These are phyloP conservation scores for Tachina fera DNA, from an alignment of 2,888 invertebrate species.

Conservation along the genomic window DNA sequence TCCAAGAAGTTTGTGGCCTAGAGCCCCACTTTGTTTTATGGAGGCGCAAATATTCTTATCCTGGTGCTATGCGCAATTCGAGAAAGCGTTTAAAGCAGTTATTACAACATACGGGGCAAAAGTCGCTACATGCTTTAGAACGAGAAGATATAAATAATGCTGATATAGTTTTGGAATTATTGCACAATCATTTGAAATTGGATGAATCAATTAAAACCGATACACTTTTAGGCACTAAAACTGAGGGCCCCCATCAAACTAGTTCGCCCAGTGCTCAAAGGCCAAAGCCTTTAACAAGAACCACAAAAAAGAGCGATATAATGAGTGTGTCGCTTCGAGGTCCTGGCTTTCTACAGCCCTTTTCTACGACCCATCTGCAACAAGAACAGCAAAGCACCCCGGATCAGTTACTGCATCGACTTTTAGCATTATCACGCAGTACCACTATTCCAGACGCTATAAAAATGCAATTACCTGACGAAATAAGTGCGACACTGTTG, in stretches of 20 bases:
- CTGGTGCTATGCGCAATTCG: constrained; percentile 79
- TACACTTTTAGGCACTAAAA: constrained; percentile 78
- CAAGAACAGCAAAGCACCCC: constrained; percentile 69
- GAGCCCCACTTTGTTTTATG: constrained; percentile 91
- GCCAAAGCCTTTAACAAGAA: constrained; percentile 68
- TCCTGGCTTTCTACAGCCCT: constrained; percentile 72
- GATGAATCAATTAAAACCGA: constrained; percentile 78
- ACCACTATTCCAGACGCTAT: constrained; percentile 64
- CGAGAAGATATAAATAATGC: constrained; percentile 73
- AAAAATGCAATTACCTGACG: constrained; percentile 84
- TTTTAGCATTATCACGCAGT: constrained; percentile 74
- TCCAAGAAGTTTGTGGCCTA: constrained; percentile 90
- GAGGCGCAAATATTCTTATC: constrained; percentile 91
- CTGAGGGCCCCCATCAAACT: constrained; percentile 79
- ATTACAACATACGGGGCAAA: constrained; percentile 72
- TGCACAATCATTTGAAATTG: constrained; percentile 77
- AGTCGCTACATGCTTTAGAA: constrained; percentile 61
- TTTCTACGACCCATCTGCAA: constrained; percentile 53
- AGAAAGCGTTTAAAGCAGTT: constrained; percentile 76
- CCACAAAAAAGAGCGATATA: background rate
- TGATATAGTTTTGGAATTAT: constrained; percentile 77
- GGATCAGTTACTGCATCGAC: constrained; percentile 76
- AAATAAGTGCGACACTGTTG: constrained; percentile 88
- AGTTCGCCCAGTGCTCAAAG: constrained; percentile 79
- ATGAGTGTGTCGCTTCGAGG: constrained; percentile 62